Base-by-base conservation (phyloP, 1,140 invertebrate species). In the Drosophila cardini region DNA sequence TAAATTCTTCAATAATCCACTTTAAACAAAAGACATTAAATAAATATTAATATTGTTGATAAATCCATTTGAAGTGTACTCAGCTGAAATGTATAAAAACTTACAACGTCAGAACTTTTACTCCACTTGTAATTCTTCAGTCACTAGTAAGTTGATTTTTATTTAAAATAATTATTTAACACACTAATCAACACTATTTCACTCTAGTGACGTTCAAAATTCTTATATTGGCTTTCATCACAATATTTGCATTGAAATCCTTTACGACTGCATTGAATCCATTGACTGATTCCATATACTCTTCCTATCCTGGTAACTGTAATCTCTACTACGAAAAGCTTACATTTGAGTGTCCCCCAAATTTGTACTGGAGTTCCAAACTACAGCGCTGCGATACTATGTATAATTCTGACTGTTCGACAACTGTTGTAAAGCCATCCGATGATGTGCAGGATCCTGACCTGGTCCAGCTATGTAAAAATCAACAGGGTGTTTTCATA, bases 271-370 rank as follows among this genome's bases (percentile, higher is more conserved):
- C 38, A 13, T 0, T 13, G n/a, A 40, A 40, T n/a, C 11, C 48
- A 2, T 43, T 13, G 10, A n/a, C 1, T n/a, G 50, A 13, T 10
- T 48, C 43, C 4, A 16, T 10, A 1, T 53, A 65, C 63, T 2
- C 1, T 8, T 11, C 65, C 1, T 53, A 57, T 65, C 74, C 74
- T 3, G 76, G 61, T 0, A 74, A 85, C 21, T 85, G 81, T 26
- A 60, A 61, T 11, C 65, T 15, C 7, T 85, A 56, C 16, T 77
- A 50, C 10, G 62, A 74, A 32, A 61, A 6, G 6, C 36, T 32
- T 9, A 10, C 36, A 8, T 6, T 69, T 5, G 55, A 32, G n/a
- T 85, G 81, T 21, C 77, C 77, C 0, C 8, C 40, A 0, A 46
- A 74, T 16, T 68, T 53, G 10, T 32, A 64, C n/a, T 85, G 81